phyloP scores from a whole-genome alignment of 2,797 vertebrate species.

The Ctenopoma multispine region DNA sequence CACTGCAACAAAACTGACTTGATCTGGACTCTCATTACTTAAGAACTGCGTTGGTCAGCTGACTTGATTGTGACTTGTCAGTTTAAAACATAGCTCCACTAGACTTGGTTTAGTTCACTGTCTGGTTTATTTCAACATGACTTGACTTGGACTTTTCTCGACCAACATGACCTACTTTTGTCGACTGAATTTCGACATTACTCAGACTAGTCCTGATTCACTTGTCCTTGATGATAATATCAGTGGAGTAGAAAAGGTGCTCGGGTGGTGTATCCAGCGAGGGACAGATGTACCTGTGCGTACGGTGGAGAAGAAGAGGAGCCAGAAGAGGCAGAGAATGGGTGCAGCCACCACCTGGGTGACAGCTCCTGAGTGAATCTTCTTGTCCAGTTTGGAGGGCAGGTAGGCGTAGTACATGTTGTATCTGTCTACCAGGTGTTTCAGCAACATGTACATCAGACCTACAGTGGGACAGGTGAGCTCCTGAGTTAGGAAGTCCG shows the following conservation, averaged over 20 bases:
- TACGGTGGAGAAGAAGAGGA: conserved; percentile 96
- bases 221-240: too few relatives aligned
- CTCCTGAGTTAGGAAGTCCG: not conserved
- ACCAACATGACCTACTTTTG: too few relatives aligned
- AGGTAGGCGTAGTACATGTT: conserved; percentile 98
- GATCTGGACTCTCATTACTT: too few relatives aligned
- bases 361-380: conserved; percentile 96
- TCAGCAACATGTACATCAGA: conserved; percentile 98
- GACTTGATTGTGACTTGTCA: too few relatives aligned
- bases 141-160: too few relatives aligned
- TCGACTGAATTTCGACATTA: too few relatives aligned
- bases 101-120: too few relatives aligned
- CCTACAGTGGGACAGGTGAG: conserved; percentile 77
- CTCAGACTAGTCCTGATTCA: too few relatives aligned
- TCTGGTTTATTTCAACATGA: too few relatives aligned
- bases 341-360: conserved; percentile 97
- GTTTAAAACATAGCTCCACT: too few relatives aligned
- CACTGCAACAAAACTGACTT: too few relatives aligned
- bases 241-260: not conserved
- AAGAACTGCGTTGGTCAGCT: too few relatives aligned
- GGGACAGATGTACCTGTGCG: conserved; percentile 73
- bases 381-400: conserved; percentile 97
- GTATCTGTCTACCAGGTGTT: conserved; percentile 96
- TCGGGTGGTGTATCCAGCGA: not conserved
- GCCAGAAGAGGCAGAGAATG: conserved; percentile 98